These are phyloP conservation scores for Helicoverpa armigera DNA, from an alignment of 1,140 invertebrate species.

Conservation along the genomic window DNA sequence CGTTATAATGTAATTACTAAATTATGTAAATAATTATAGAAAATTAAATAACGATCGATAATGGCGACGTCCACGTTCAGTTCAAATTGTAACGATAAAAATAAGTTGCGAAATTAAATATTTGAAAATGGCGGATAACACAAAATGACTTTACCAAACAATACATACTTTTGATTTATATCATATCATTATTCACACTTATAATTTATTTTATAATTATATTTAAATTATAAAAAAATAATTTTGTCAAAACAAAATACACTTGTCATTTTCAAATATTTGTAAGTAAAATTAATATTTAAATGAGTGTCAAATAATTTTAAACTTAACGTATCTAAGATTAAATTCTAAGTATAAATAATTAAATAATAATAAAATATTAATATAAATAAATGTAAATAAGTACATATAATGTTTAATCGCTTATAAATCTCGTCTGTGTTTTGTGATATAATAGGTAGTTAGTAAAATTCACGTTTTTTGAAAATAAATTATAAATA, in stretches of 20 bases:
- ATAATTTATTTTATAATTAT: neutral
- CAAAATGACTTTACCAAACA: neutral
- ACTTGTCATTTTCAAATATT: constrained; percentile 42
- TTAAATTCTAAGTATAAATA: constrained; percentile 46
- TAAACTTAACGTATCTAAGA: constrained; percentile 35
- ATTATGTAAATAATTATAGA: neutral
- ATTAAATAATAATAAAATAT: constrained; percentile 44
- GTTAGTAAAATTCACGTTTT: constrained; percentile 53
- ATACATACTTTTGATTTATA: neutral
- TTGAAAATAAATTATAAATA: too few relatives aligned
- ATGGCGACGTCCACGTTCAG: constrained; percentile 52
- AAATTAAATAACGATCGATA: constrained; percentile 44
- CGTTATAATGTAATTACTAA: neutral
- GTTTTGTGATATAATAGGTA: constrained; percentile 64
- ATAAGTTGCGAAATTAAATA: constrained; percentile 50
- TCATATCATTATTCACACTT: neutral
- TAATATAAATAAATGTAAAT: constrained; percentile 35
- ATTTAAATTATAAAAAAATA: neutral
- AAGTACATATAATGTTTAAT: constrained; percentile 49
- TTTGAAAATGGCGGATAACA: constrained; percentile 47
- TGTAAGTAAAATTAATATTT: constrained; percentile 45
- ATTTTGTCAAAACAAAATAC: neutral
- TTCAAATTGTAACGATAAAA: constrained; percentile 50
- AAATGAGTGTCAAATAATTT: constrained; percentile 52
- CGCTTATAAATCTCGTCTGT: constrained; percentile 60